phyloP scores from a whole-genome alignment of 2,113 vertebrate genomes.

The Spermophilus dauricus region DNA sequence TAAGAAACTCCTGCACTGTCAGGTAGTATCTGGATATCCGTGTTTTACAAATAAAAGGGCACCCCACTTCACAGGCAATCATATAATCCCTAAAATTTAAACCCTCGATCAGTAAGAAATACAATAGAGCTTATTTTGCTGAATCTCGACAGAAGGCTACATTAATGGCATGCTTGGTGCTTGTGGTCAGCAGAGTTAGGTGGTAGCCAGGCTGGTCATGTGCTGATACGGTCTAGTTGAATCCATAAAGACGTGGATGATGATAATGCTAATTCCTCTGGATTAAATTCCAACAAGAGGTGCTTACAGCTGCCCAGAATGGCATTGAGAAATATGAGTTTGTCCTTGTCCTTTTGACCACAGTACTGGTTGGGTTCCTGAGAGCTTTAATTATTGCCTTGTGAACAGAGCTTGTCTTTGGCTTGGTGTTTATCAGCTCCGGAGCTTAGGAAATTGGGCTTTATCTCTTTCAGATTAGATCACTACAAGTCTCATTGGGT shows the following conservation, averaged over 20 bases:
- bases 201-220: slow-evolving; percentile 46
- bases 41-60: neutral
- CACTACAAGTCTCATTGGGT: slow-evolving; percentile 51
- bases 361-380: slow-evolving; percentile 43
- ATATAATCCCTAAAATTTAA: neutral
- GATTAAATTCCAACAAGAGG: slow-evolving; percentile 67
- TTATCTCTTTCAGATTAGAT: slow-evolving; percentile 88
- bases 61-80: neutral
- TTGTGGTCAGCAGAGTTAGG: neutral
- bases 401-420: slow-evolving; percentile 58
- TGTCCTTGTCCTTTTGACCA: slow-evolving; percentile 60
- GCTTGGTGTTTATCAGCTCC: slow-evolving; percentile 83
- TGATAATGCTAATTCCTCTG: slow-evolving; percentile 28
- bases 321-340: slow-evolving; percentile 40
- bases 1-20: neutral
- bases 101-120: neutral
- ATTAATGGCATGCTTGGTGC: neutral
- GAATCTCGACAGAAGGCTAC: neutral
- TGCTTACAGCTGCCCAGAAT: neutral
- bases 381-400: slow-evolving; percentile 42
- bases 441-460: slow-evolving; percentile 80
- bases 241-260: neutral
- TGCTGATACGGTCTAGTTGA: slow-evolving; percentile 46
- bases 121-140: neutral
- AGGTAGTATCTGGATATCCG: neutral